Conservation (phyloP, 2,113 vertebrate genomes). For the Amblyornis subalaris region DNA sequence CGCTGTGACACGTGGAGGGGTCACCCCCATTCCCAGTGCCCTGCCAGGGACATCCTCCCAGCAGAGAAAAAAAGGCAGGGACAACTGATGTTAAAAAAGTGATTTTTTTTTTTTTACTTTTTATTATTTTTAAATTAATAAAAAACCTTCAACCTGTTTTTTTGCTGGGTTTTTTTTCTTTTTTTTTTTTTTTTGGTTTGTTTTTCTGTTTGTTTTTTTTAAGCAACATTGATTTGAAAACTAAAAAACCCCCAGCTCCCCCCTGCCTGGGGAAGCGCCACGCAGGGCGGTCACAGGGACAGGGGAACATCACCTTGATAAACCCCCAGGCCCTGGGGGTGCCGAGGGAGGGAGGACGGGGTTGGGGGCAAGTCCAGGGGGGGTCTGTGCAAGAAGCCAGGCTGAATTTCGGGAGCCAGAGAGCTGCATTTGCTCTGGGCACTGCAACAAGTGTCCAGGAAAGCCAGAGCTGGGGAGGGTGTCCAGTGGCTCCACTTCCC, state of each 20-base stretch:
- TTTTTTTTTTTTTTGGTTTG: background rate
- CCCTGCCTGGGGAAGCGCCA: background rate
- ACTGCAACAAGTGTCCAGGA: background rate
- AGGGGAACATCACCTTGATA: background rate
- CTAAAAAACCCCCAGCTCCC: background rate
- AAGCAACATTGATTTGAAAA: slow-evolving; percentile 52
- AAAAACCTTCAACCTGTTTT: slow-evolving; percentile 48
- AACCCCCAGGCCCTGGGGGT: background rate
- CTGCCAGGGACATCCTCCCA: background rate
- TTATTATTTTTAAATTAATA: slow-evolving; percentile 66
- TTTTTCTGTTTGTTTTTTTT: background rate
- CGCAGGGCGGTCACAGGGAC: background rate
- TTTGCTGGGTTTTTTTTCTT: background rate
- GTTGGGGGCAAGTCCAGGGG: background rate
- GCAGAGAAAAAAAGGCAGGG: slow-evolving; percentile 22
- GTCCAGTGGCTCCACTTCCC: background rate
- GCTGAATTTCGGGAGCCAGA: background rate
- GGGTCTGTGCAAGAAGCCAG: background rate
- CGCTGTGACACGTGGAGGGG: fast-evolving
- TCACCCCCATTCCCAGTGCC: background rate
- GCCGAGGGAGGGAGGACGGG: background rate
- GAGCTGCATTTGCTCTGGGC: background rate
- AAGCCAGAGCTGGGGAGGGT: background rate
- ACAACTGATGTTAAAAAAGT: slow-evolving; percentile 61
- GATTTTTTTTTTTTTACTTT: slow-evolving; percentile 17